Percentiles rank a stretch among this genome's conserved stretches.
phyloP scores from a whole-genome alignment of 64 coral and sea anemone species.

The Pocillopora verrucosa region DNA sequence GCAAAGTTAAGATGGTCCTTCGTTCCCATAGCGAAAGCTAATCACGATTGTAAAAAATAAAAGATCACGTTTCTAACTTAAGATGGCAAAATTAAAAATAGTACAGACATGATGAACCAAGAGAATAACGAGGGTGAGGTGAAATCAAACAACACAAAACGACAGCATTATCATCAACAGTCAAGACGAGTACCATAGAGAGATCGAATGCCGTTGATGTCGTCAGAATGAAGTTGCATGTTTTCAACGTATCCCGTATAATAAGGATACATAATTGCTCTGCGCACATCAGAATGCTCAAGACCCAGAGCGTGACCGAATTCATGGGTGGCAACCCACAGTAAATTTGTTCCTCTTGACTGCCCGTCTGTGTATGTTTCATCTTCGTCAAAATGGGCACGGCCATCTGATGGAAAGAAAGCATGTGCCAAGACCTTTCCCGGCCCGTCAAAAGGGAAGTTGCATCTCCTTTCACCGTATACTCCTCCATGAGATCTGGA shows the following conservation, averaged over 20 bases:
- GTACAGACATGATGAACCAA: no score
- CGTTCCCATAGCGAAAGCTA: no score
- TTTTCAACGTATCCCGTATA: slow-evolving; percentile 60
- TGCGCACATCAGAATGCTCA: slow-evolving; percentile 56
- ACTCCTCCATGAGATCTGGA: slow-evolving; percentile 31
- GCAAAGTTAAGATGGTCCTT: not conserved
- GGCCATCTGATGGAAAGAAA: slow-evolving; percentile 73
- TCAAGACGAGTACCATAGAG: slow-evolving; percentile 44
- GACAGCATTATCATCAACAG: no score
- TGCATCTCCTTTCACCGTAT: slow-evolving; percentile 22
- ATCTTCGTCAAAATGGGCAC: slow-evolving; percentile 83
- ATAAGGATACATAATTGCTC: slow-evolving; percentile 66
- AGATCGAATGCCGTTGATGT: slow-evolving; percentile 59
- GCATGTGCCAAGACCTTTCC: slow-evolving; percentile 67
- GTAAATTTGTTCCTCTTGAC: slow-evolving; percentile 39
- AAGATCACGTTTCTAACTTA: no score
- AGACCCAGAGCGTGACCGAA: slow-evolving; percentile 75
- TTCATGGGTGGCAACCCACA: slow-evolving; percentile 76
- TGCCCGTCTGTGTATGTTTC: slow-evolving; percentile 30
- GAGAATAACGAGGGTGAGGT: no score
- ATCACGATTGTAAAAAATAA: no score
- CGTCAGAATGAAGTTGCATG: slow-evolving; percentile 57
- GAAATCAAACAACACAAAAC: no score
- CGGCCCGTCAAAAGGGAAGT: slow-evolving; percentile 60
- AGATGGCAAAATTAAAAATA: no score